Conservation (phyloP, 2,113 vertebrate genomes). For the Hystrix cristata region DNA sequence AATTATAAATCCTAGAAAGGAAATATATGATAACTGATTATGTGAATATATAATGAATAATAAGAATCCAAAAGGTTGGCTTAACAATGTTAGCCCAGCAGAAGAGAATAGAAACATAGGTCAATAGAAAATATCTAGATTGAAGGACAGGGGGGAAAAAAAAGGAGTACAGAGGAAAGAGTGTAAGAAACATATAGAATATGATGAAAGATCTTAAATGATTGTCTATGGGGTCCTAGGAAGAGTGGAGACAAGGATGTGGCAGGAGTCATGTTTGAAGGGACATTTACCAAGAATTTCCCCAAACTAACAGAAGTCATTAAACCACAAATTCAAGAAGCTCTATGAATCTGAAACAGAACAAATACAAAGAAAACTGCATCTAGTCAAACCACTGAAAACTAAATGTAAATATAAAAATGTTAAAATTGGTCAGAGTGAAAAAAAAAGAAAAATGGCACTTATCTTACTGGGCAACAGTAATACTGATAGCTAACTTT, state of each 20-base stretch:
- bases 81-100: neutral
- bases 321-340: constrained; percentile 40
- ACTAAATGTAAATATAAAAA: constrained; percentile 50
- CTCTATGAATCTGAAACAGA: constrained; percentile 23
- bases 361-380: constrained; percentile 41
- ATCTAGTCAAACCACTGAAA: constrained; percentile 37
- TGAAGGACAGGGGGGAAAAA: neutral
- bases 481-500: constrained; percentile 49
- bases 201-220: neutral
- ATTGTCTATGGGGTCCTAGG: neutral
- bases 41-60: too few species aligned
- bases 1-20: constrained; percentile 16
- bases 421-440: constrained; percentile 18
- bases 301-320: neutral
- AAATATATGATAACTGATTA: neutral
- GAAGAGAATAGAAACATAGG: neutral
- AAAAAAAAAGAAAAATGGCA: neutral
- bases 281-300: constrained; percentile 43
- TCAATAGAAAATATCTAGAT: neutral
- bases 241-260: neutral
- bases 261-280: constrained; percentile 30
- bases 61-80: neutral
- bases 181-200: neutral
- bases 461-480: constrained; percentile 25
- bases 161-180: neutral